A percentile compares a stretch with the other conserved stretches of the same genome.
Evolutionary conservation across 2,113 vertebrate genomes (phyloP).

Genomic region (Caloenas nicobarica): DNA sequence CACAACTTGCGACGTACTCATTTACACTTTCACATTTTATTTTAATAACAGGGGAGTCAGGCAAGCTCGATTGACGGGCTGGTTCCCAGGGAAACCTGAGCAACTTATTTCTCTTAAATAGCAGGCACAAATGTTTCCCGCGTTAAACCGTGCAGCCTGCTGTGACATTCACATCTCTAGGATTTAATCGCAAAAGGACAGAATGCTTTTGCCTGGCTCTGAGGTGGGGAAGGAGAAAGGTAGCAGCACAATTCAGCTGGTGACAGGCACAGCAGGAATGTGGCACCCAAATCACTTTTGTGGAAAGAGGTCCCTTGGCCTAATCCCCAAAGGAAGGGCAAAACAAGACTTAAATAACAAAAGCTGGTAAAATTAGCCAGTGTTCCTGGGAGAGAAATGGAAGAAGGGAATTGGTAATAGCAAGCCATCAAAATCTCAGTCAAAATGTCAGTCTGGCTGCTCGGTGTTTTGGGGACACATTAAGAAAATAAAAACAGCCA

Average conservation of each 20-base stretch:
- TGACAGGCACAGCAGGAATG: background rate
- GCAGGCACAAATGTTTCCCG: conserved; percentile 37
- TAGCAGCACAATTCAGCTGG: background rate
- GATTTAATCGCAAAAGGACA: conserved; percentile 8
- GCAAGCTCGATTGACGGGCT: background rate
- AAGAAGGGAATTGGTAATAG: background rate
- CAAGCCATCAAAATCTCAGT: background rate
- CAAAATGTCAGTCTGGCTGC: background rate
- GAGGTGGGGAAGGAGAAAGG: conserved; percentile 16
- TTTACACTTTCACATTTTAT: conserved; percentile 10
- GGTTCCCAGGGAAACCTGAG: conserved; percentile 66
- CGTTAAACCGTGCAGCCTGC: conserved; percentile 35
- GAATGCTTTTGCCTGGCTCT: background rate
- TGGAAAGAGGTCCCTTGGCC: background rate
- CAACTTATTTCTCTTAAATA: conserved; percentile 56
- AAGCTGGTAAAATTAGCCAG: background rate
- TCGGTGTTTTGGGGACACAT: background rate
- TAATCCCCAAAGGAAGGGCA: background rate
- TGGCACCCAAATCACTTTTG: background rate
- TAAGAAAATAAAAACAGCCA: background rate
- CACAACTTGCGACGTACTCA: background rate
- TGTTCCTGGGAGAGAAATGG: background rate
- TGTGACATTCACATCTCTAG: conserved; percentile 37
- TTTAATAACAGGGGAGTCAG: conserved; percentile 38
- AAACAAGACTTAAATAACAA: background rate